These are phyloP conservation scores for Cheilosia impressa DNA, from an alignment of 2,888 invertebrate species.

Conservation along the genomic window DNA sequence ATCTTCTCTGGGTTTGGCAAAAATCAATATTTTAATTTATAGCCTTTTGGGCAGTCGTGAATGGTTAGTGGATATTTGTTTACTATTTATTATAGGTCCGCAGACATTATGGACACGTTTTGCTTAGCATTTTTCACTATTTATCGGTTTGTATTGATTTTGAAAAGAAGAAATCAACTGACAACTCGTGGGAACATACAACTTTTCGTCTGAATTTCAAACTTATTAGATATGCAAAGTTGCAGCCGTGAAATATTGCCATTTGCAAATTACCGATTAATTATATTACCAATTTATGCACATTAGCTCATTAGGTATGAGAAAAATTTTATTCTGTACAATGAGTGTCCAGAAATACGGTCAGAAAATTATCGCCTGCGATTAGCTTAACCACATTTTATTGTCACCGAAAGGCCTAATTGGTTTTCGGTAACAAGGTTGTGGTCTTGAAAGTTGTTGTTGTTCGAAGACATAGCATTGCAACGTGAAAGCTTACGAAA, in stretches of 20 bases:
- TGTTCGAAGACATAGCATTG: too few species aligned
- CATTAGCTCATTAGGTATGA: constrained; percentile 41
- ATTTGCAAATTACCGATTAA: constrained; percentile 61
- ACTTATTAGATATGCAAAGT: constrained; percentile 52
- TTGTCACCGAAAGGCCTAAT: neutral
- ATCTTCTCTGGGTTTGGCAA: constrained; percentile 58
- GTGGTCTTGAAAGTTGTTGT: too few species aligned
- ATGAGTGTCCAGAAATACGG: neutral
- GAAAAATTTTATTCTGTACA: constrained; percentile 19
- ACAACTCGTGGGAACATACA: constrained; percentile 65
- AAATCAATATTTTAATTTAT: constrained; percentile 66
- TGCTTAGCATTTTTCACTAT: constrained; percentile 54
- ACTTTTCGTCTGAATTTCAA: neutral
- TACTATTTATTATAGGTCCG: constrained; percentile 64
- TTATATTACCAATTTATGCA: constrained; percentile 45
- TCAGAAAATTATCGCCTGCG: neutral
- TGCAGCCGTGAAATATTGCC: constrained; percentile 59
- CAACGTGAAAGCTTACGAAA: too few species aligned
- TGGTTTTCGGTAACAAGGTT: too few species aligned
- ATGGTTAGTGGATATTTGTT: constrained; percentile 55
- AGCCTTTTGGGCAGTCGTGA: constrained; percentile 31
- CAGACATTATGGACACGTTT: constrained; percentile 51
- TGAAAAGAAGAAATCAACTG: constrained; percentile 26
- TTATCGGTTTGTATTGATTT: constrained; percentile 44
- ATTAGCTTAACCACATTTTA: neutral